A percentile compares a stretch with the other conserved stretches of the same genome.
phyloP scores from a whole-genome alignment of 2,113 vertebrate genomes.

The Podilymbus podiceps region DNA sequence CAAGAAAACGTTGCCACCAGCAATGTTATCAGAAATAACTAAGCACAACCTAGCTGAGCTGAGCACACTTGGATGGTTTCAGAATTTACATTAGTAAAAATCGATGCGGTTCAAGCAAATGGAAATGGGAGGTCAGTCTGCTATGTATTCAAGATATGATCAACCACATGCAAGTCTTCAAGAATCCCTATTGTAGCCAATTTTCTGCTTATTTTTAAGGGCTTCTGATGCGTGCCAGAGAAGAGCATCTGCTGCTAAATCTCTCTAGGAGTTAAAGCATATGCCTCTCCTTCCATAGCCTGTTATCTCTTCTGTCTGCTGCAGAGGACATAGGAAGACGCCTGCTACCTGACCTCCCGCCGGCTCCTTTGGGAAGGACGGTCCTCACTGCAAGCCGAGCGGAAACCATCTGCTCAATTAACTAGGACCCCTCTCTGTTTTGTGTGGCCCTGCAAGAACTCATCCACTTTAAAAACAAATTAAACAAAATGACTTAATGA shows the following conservation, averaged over 20 bases:
- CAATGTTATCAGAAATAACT: background rate
- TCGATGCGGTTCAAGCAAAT: background rate
- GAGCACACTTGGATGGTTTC: background rate
- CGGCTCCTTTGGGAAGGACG: background rate
- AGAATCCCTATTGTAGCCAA: background rate
- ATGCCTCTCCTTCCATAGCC: background rate
- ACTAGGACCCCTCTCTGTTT: background rate
- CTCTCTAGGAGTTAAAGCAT: slow-evolving; percentile 5
- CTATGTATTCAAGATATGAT: background rate
- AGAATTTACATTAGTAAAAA: background rate
- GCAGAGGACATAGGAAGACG: background rate
- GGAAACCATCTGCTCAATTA: background rate
- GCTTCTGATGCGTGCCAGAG: background rate
- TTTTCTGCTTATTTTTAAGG: slow-evolving; percentile 38
- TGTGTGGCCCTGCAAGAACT: background rate
- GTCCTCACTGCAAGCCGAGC: background rate
- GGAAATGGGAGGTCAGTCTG: background rate
- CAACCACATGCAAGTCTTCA: background rate
- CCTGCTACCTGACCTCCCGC: background rate
- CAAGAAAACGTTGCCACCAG: background rate
- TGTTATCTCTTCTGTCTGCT: background rate
- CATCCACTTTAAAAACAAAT: background rate
- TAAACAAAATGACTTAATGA: background rate
- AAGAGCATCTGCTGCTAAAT: slow-evolving; percentile 1
- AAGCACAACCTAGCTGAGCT: background rate